Evolutionary conservation across 2,888 invertebrate species (phyloP).

Genomic region (Chrysodeixis includens): DNA sequence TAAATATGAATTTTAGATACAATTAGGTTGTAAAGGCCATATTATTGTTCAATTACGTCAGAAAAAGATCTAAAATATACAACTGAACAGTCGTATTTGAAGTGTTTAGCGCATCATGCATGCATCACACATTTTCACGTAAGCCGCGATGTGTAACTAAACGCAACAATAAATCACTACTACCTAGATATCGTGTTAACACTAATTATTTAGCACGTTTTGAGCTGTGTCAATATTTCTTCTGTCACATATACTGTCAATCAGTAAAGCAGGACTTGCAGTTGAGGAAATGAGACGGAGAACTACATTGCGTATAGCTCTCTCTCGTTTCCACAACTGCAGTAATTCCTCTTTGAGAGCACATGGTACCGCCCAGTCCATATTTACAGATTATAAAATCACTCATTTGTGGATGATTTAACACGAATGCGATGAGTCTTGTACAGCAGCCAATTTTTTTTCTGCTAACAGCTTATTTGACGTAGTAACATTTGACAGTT

Average conservation of each 20-base stretch:
- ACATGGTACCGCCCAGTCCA: background rate
- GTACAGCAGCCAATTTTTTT: background rate
- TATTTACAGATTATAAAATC: conserved; percentile 6
- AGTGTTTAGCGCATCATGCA: background rate
- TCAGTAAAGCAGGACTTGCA: too few species aligned
- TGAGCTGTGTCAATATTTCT: conserved; percentile 8
- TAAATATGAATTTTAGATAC: too few species aligned
- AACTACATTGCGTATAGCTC: too few species aligned
- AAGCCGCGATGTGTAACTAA: background rate
- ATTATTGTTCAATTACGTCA: background rate
- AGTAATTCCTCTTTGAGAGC: too few species aligned
- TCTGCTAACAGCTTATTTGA: background rate
- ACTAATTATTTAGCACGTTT: conserved; percentile 13
- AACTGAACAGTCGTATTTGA: background rate
- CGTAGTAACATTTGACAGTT: conserved; percentile 1
- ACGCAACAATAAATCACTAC: conserved; percentile 18
- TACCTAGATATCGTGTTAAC: conserved; percentile 18
- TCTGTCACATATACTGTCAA: conserved; percentile 4
- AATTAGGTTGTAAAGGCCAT: too few species aligned
- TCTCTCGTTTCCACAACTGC: too few species aligned
- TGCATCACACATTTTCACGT: conserved; percentile 3
- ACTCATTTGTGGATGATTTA: background rate
- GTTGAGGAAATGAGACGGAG: too few species aligned
- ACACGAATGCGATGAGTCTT: background rate
- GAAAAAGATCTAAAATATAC: conserved; percentile 1